Conservation (phyloP, 2,113 vertebrate genomes). For the Tor tambroides region DNA sequence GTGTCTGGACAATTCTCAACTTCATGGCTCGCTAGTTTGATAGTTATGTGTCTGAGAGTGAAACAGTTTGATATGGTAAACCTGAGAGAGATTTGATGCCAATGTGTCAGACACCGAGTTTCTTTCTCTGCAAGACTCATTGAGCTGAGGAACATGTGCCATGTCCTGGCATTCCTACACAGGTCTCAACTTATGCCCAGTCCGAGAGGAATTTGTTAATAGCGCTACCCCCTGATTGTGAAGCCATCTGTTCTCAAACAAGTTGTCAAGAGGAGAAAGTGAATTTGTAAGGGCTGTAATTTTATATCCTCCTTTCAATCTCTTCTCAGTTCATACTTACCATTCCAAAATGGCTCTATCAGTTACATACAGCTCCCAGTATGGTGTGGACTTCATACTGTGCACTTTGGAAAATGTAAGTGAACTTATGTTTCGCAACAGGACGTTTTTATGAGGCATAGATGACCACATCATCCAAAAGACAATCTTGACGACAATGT, state of each 20-base stretch:
- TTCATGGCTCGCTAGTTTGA: slow-evolving; percentile 28
- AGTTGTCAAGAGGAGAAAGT: slow-evolving; percentile 57
- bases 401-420: slow-evolving; percentile 8
- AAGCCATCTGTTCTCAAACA: slow-evolving; percentile 69
- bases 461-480: slow-evolving; percentile 8
- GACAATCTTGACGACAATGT: slow-evolving; percentile 3
- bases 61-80: slow-evolving; percentile 43
- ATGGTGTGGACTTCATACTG: slow-evolving; percentile 16
- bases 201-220: slow-evolving; percentile 67
- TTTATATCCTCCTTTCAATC: slow-evolving; percentile 48
- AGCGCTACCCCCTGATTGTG: slow-evolving; percentile 68
- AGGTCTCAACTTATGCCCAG: slow-evolving; percentile 50
- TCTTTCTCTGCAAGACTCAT: slow-evolving; percentile 56
- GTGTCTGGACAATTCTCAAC: background rate
- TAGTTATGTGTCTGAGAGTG: background rate
- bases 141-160: slow-evolving; percentile 65
- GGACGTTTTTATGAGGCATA: background rate
- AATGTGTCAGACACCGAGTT: slow-evolving; percentile 39
- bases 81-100: slow-evolving; percentile 45
- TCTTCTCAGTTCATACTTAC: slow-evolving; percentile 7
- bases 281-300: slow-evolving; percentile 66
- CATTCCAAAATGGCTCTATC: background rate
- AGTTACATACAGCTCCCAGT: background rate
- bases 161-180: slow-evolving; percentile 56
- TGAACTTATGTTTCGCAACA: background rate